Evolutionary conservation across 2,888 invertebrate genomes (phyloP).

Genomic region (Drosophila subsilvestris): DNA sequence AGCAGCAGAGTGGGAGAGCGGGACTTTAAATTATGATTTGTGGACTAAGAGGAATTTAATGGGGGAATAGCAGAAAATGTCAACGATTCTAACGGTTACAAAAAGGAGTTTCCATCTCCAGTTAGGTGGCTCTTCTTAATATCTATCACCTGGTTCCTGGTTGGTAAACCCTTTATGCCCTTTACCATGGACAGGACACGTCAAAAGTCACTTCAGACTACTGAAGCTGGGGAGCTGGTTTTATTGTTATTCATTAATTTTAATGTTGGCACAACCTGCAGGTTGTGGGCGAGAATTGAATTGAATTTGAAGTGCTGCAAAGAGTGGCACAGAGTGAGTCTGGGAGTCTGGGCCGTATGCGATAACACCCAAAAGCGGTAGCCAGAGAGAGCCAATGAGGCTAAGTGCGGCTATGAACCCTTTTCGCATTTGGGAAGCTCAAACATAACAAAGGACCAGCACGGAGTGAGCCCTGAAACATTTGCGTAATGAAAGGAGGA

Average conservation of each 20-base stretch:
- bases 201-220: conserved; percentile 37
- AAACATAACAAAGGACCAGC: conserved; percentile 52
- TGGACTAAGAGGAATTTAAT: not conserved
- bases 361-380: conserved; percentile 58
- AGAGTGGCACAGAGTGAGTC: too few relatives aligned
- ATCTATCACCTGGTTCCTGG: not conserved
- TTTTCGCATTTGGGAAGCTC: conserved; percentile 65
- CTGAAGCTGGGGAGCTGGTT: conserved; percentile 34
- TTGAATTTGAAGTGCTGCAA: conserved; percentile 70
- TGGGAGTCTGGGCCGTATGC: conserved; percentile 65
- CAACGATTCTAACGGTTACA: too few relatives aligned
- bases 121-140: not conserved
- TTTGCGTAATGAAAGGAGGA: conserved; percentile 53
- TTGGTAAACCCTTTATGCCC: conserved; percentile 8
- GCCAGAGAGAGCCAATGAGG: conserved; percentile 66
- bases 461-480: conserved; percentile 16
- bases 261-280: conserved; percentile 79
- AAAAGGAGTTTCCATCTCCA: too few relatives aligned
- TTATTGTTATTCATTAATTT: conserved; percentile 83
- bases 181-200: conserved; percentile 4
- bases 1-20: too few relatives aligned
- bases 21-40: conserved; percentile 4
- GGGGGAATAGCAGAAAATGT: too few relatives aligned
- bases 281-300: conserved; percentile 59
- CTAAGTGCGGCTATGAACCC: conserved; percentile 79